Evolutionary conservation across 2,113 vertebrate species (phyloP).

Genomic region (Rhinoderma darwinii): DNA sequence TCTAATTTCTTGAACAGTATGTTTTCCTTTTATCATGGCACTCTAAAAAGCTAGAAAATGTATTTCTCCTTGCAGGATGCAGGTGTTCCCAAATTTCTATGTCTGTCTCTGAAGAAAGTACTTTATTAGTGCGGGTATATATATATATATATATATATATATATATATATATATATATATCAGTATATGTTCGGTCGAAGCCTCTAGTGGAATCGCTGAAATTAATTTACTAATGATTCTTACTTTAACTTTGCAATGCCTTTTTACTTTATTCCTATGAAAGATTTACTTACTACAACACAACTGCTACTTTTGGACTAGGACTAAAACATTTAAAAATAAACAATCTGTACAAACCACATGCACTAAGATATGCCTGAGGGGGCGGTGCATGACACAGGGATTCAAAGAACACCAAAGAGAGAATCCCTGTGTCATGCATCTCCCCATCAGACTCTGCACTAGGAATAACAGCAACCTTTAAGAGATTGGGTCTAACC

Average conservation of each 20-base stretch:
- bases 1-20: background rate
- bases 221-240: background rate
- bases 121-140: no score
- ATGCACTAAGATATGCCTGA: no score
- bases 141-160: no score
- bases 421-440: no score
- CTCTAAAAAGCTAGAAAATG: background rate
- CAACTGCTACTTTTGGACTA: background rate
- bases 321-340: background rate
- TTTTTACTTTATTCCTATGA: background rate
- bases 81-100: background rate
- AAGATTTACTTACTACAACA: background rate
- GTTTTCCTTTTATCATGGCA: background rate
- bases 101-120: background rate
- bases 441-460: no score
- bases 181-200: background rate
- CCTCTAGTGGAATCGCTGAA: background rate
- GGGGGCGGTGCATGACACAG: background rate
- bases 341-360: background rate
- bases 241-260: background rate
- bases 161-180: no score
- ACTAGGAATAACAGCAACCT: no score
- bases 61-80: background rate
- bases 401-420: no score
- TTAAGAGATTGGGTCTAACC: no score